Base-by-base conservation (phyloP, 2,888 invertebrate genomes). In the Yponomeuta plumbellus region DNA sequence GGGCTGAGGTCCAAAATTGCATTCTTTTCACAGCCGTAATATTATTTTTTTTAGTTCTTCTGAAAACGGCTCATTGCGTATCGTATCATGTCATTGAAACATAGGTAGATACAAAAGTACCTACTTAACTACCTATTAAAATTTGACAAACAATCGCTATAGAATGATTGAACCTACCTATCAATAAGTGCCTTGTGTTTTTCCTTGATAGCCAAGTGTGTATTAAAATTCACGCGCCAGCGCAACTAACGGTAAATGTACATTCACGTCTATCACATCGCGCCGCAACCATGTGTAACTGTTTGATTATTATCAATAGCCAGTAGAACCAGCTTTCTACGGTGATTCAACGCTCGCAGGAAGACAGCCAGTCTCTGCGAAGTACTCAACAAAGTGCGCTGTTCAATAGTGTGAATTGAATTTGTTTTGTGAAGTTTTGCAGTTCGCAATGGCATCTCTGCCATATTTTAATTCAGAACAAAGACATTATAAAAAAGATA, bases 401-500 rank as follows among this genome's bases (percentile, higher is more conserved):
- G 71, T 72, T 71, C 70, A 73, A 77, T 74, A 68, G 71, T 69
- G 68, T 69, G 11, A 59, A 22, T 59, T 59, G 22, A 58, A 11
- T 23, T 21, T 26, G 61, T 61, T n/a, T 26, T n/a, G 34, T 64
- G 21, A 40, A 44, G 40, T 20, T 64, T 44, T 68, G 57, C 61
- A 72, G 70, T 68, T 64, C 69, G 82, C 81, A 77, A 90, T 90
- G 90, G 84, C 87, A 81, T 92, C 92, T 72, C 81, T 92, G 85
- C 91, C 92, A 71, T 92, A 92, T 80, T 84, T 91, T 78, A 85
- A 92, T 75, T 84, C 88, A 69, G 92, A 92, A 87, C 91, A 94
- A 84, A 93, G 96, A 76, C 96, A 96, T 86, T 97, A 97, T 82
- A 97, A 97, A 88, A 96, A 97, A 87, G 97, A 97, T 80, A 96